Percentiles rank a stretch among this genome's conserved stretches.
These are phyloP conservation scores for Cantharis rufa DNA, from an alignment of 2,888 invertebrate genomes.

Conservation along the genomic window DNA sequence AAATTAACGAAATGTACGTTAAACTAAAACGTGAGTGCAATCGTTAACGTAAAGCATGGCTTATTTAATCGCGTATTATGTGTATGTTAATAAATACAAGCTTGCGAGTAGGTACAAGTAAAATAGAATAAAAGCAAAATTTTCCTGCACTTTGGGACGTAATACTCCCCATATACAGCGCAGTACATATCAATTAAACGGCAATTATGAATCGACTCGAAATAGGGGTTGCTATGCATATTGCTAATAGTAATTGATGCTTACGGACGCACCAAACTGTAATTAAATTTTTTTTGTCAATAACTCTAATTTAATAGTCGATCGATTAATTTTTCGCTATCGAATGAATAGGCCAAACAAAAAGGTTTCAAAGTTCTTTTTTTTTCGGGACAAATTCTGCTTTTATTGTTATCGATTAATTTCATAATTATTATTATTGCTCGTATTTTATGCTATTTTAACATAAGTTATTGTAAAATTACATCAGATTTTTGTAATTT, in stretches of 20 bases:
- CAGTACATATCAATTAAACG: slow-evolving; percentile 15
- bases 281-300: neutral
- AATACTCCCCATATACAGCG: neutral
- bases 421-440: no score
- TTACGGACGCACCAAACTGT: neutral
- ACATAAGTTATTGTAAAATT: no score
- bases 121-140: neutral
- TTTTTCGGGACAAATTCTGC: no score
- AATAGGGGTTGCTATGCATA: slow-evolving; percentile 9
- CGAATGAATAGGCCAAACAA: neutral
- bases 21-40: slow-evolving; percentile 18
- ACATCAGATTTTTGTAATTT: no score
- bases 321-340: slow-evolving; percentile 4
- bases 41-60: neutral
- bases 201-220: slow-evolving; percentile 10
- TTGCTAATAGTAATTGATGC: slow-evolving; percentile 5
- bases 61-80: neutral
- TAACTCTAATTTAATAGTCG: neutral
- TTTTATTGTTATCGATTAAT: no score
- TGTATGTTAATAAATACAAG: neutral
- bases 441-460: no score
- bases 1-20: slow-evolving; percentile 13
- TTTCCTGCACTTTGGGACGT: neutral
- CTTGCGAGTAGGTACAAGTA: neutral
- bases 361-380: neutral